These are phyloP conservation scores for Lobophora halterata DNA, from an alignment of 2,888 invertebrate genomes.

Conservation along the genomic window DNA sequence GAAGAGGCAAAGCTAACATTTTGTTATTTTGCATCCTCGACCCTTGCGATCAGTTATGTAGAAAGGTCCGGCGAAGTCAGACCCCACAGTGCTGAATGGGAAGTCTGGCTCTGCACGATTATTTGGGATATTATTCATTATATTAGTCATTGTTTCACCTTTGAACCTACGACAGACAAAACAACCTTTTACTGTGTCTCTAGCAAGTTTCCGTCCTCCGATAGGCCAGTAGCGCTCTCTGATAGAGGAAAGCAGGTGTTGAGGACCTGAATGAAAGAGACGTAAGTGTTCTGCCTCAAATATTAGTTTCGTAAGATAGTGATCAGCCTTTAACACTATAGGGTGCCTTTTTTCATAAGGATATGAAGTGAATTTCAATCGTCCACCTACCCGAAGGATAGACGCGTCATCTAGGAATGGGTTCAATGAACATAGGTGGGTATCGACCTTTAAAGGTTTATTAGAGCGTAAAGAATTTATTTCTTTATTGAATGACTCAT, in stretches of 20 bases:
- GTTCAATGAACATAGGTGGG: not conserved
- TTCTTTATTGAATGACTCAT: constrained; percentile 4
- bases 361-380: not conserved
- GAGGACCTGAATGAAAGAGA: constrained; percentile 21
- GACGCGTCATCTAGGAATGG: constrained; percentile 4
- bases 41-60: constrained; percentile 14
- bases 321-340: constrained; percentile 1
- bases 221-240: constrained; percentile 25
- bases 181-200: constrained; percentile 15
- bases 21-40: constrained; percentile 9
- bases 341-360: constrained; percentile 8
- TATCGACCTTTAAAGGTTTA: not conserved
- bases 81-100: constrained; percentile 15
- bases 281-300: constrained; percentile 9
- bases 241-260: constrained; percentile 13
- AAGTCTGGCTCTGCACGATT: constrained; percentile 16
- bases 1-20: constrained; percentile 15
- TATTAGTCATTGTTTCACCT: constrained; percentile 11
- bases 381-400: constrained; percentile 6
- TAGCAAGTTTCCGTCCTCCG: constrained; percentile 25
- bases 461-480: not conserved
- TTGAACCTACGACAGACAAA: constrained; percentile 17
- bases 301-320: constrained; percentile 4
- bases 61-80: constrained; percentile 18
- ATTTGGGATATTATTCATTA: constrained; percentile 23